These are phyloP conservation scores for Sericinus montela DNA, from an alignment of 2,888 invertebrate genomes.

Conservation along the genomic window DNA sequence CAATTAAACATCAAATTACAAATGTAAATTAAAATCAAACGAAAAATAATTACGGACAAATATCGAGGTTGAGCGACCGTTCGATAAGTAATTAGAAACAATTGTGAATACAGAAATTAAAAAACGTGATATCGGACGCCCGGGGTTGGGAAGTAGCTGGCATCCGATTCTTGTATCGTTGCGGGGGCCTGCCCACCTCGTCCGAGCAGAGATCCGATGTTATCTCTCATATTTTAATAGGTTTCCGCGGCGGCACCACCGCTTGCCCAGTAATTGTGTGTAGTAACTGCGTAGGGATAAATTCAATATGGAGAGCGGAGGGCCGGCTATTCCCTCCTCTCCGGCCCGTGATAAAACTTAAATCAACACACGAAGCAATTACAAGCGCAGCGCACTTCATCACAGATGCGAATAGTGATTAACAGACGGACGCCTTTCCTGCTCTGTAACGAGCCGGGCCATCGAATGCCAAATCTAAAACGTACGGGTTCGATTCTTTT, in stretches of 20 bases:
- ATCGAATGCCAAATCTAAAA: neutral
- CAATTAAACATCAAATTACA: constrained; percentile 69
- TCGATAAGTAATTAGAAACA: constrained; percentile 72
- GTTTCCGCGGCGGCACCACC: constrained; percentile 73
- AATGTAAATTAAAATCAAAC: constrained; percentile 53
- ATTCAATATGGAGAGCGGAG: constrained; percentile 58
- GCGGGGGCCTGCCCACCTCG: constrained; percentile 63
- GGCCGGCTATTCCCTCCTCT: constrained; percentile 42
- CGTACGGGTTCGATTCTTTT: neutral
- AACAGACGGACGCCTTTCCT: constrained; percentile 55
- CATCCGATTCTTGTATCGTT: constrained; percentile 60
- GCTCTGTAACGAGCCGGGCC: constrained; percentile 13
- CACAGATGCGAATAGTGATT: constrained; percentile 73
- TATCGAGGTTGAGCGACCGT: constrained; percentile 71
- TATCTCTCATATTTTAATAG: constrained; percentile 77
- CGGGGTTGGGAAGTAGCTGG: constrained; percentile 54
- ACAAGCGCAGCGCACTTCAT: constrained; percentile 71
- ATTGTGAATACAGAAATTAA: constrained; percentile 69
- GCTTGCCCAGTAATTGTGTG: constrained; percentile 63
- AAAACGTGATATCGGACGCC: constrained; percentile 45
- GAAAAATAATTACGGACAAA: constrained; percentile 66
- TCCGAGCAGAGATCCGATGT: constrained; percentile 71
- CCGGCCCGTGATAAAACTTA: constrained; percentile 68
- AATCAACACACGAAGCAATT: constrained; percentile 77
- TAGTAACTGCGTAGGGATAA: constrained; percentile 50